Evolutionary conservation across 2,888 invertebrate genomes (phyloP).

Genomic region (Dyspetes luteomarginatus): DNA sequence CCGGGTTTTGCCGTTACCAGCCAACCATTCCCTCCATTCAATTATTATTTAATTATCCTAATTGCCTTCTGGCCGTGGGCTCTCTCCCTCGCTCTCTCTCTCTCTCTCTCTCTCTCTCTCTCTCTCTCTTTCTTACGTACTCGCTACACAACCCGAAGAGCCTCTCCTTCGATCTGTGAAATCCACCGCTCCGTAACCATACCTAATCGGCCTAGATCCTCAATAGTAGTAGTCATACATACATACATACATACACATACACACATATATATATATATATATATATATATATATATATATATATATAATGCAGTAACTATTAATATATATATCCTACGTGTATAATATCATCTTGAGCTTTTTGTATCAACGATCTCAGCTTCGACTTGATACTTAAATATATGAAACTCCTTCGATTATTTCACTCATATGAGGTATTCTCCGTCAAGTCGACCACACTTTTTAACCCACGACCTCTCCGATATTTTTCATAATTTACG

Average conservation of each 20-base stretch:
- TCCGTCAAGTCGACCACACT: too few relatives aligned
- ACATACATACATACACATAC: too few relatives aligned
- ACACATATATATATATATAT: too few relatives aligned
- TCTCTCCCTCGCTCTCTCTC: constrained; percentile 28
- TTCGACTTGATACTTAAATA: constrained; percentile 25
- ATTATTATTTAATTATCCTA: constrained; percentile 82
- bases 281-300: constrained; percentile 21
- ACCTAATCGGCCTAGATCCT: constrained; percentile 62
- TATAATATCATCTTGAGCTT: constrained; percentile 43
- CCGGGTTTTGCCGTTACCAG: constrained; percentile 68
- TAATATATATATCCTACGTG: constrained; percentile 8
- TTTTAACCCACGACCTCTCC: too few relatives aligned
- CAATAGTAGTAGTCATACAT: constrained; percentile 48
- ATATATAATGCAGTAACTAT: constrained; percentile 37
- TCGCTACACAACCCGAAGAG: constrained; percentile 1
- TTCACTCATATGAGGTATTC: too few relatives aligned
- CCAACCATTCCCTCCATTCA: constrained; percentile 78
- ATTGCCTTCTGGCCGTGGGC: constrained; percentile 74
- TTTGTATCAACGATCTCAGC: constrained; percentile 42
- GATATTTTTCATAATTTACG: too few relatives aligned
- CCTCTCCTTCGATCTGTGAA: constrained; percentile 70
- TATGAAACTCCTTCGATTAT: too few relatives aligned
- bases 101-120: constrained; percentile 6
- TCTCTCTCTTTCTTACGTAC: constrained; percentile 42
- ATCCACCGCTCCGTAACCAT: constrained; percentile 66